Conservation (phyloP, 2,113 vertebrate species). For the Alligator mississippiensis region DNA sequence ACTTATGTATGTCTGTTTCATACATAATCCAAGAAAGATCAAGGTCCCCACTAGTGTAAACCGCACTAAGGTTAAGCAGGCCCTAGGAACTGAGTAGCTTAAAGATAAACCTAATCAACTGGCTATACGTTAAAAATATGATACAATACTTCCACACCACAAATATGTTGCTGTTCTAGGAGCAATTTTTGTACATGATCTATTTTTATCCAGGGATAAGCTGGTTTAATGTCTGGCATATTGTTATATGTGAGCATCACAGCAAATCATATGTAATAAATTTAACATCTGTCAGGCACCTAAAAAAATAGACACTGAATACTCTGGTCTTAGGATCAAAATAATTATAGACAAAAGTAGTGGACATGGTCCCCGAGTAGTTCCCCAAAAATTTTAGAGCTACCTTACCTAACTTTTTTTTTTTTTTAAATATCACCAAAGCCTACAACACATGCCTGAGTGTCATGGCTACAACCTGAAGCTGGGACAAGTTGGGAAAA, state of each 20-base stretch:
- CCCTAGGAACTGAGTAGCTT: too few relatives aligned
- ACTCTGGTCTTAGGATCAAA: not conserved
- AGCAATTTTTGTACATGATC: too few relatives aligned
- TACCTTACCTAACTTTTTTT: not conserved
- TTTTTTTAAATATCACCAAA: not conserved
- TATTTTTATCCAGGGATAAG: too few relatives aligned
- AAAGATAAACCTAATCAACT: too few relatives aligned
- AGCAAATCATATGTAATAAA: too few relatives aligned
- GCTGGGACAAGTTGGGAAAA: not conserved
- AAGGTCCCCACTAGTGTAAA: too few relatives aligned
- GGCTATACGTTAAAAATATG: too few relatives aligned
- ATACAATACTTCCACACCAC: too few relatives aligned
- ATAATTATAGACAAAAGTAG: not conserved
- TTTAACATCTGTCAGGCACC: not conserved
- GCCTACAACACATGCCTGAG: not conserved
- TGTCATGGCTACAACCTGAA: not conserved
- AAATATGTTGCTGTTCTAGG: too few relatives aligned
- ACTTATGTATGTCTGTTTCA: not conserved
- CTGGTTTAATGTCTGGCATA: too few relatives aligned
- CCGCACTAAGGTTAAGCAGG: too few relatives aligned
- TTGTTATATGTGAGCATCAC: too few relatives aligned
- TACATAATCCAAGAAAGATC: not conserved
- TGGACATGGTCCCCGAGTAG: not conserved
- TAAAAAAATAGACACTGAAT: not conserved
- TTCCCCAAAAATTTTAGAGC: not conserved